Percentiles rank a stretch among this genome's conserved stretches.
These are phyloP conservation scores for Odontothrips loti DNA, from an alignment of 2,888 invertebrate species.

Conservation along the genomic window DNA sequence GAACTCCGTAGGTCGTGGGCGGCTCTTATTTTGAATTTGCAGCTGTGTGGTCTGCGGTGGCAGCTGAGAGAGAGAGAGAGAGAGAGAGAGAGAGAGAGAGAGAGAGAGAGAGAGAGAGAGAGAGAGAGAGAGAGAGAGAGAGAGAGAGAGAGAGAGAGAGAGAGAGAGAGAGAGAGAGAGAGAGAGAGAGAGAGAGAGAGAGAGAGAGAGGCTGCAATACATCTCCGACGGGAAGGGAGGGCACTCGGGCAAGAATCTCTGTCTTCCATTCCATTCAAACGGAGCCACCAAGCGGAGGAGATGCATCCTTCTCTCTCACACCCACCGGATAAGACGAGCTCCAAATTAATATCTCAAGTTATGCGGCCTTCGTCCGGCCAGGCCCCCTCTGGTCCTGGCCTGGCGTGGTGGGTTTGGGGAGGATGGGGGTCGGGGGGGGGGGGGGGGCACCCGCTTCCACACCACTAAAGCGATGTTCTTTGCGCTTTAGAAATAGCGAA, in stretches of 20 bases:
- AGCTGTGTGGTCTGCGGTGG: too few relatives aligned
- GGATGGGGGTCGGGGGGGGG: background rate
- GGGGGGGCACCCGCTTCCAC: background rate
- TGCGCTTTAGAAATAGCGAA: too few relatives aligned
- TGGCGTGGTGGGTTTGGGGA: background rate
- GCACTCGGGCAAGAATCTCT: constrained; percentile 22
- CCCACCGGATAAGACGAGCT: constrained; percentile 23
- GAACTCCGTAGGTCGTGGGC: too few relatives aligned
- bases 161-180: too few relatives aligned
- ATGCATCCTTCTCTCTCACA: background rate
- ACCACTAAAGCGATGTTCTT: too few relatives aligned
- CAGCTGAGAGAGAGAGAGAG: too few relatives aligned
- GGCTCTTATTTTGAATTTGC: too few relatives aligned
- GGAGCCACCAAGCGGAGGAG: background rate
- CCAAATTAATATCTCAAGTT: constrained; percentile 27
- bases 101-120: too few relatives aligned
- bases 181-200: too few relatives aligned
- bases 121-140: too few relatives aligned
- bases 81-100: too few relatives aligned
- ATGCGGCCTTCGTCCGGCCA: constrained; percentile 19
- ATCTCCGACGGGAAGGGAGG: background rate
- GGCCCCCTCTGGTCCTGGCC: background rate
- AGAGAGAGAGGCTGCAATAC: background rate
- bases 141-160: too few relatives aligned
- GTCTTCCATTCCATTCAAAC: constrained; percentile 19